These are phyloP conservation scores for Plodia interpunctella DNA, from an alignment of 1,140 invertebrate species.

Conservation along the genomic window DNA sequence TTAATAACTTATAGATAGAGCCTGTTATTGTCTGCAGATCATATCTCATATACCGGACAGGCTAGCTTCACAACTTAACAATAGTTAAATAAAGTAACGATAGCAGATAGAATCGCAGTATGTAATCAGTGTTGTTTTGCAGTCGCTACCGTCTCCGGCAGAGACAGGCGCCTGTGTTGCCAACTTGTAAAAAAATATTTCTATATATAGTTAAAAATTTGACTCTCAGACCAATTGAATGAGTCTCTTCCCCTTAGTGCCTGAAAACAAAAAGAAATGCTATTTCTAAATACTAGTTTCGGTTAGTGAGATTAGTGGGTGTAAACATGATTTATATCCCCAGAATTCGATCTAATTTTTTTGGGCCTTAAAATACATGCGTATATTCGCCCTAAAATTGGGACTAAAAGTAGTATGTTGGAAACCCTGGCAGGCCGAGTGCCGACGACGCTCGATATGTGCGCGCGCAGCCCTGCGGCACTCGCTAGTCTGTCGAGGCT, in stretches of 20 bases:
- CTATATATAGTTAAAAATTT: too few species aligned
- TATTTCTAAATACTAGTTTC: too few species aligned
- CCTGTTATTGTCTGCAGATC: neutral
- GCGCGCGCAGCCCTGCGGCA: slow-evolving; percentile 54
- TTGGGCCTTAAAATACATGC: too few species aligned
- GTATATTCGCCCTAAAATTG: too few species aligned
- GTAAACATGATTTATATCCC: too few species aligned
- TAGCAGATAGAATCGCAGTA: neutral
- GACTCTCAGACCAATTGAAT: too few species aligned
- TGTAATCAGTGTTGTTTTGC: slow-evolving; percentile 1
- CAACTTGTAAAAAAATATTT: neutral
- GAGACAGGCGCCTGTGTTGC: neutral
- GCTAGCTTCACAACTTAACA: neutral
- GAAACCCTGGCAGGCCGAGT: slow-evolving; percentile 3
- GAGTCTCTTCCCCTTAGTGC: too few species aligned
- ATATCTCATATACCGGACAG: neutral
- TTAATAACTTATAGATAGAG: too few species aligned
- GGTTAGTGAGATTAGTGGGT: too few species aligned
- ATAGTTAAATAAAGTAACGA: slow-evolving; percentile 5
- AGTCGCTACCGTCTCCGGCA: neutral
- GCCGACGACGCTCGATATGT: slow-evolving; percentile 49
- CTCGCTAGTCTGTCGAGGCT: slow-evolving; percentile 23
- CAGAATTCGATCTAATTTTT: too few species aligned
- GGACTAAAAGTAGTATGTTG: too few species aligned
- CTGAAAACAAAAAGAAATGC: too few species aligned